Evolutionary conservation across 2,113 vertebrate species (phyloP).

Genomic region (Macaca nemestrina): DNA sequence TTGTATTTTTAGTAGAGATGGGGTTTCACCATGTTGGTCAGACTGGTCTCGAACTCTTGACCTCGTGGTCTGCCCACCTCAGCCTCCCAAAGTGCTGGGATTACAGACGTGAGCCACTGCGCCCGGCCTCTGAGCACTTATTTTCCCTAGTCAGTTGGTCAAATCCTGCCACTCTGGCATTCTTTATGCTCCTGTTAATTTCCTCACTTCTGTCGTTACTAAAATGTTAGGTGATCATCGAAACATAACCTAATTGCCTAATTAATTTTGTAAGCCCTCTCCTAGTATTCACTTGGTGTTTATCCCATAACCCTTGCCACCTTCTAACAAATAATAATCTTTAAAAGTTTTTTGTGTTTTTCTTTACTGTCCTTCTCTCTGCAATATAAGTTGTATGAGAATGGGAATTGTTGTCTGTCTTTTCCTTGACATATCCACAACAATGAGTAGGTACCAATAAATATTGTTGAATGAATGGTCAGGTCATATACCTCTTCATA

Average conservation of each 20-base stretch:
- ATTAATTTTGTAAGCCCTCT: background rate
- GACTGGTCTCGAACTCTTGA: no score
- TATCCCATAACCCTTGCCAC: background rate
- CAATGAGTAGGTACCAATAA: background rate
- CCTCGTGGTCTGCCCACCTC: no score
- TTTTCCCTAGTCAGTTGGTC: background rate
- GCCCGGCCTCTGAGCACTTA: background rate
- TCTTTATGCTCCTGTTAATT: background rate
- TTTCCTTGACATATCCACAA: background rate
- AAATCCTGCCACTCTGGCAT: background rate
- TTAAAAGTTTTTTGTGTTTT: background rate
- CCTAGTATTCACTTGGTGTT: background rate
- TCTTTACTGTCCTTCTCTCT: background rate
- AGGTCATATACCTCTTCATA: background rate
- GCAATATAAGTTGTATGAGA: background rate
- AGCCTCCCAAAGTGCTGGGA: no score
- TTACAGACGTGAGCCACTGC: no score
- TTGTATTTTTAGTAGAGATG: no score
- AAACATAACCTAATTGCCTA: background rate
- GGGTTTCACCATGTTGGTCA: no score
- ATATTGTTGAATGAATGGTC: background rate
- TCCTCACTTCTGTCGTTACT: background rate
- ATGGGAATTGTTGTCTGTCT: background rate
- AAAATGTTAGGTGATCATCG: background rate
- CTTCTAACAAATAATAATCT: background rate